A percentile compares a stretch with the other conserved stretches of the same genome.
These are phyloP conservation scores for Mimachlamys varia DNA, from an alignment of 2,888 invertebrate genomes.

Conservation along the genomic window DNA sequence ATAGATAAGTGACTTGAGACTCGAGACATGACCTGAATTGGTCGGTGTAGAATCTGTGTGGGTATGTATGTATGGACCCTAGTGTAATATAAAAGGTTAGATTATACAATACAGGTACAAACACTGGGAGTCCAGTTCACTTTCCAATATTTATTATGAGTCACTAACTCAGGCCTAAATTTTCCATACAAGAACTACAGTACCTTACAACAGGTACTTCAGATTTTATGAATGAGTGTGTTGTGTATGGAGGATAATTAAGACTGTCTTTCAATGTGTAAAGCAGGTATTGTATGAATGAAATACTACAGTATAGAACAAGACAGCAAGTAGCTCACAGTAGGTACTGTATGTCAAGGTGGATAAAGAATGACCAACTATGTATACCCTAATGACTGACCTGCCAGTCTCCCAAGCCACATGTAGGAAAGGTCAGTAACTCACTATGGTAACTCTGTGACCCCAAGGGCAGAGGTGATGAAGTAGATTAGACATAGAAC, in stretches of 20 bases:
- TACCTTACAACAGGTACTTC: background rate
- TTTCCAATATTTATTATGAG: background rate
- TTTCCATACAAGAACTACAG: background rate
- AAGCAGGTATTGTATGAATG: background rate
- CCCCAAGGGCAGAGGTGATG: background rate
- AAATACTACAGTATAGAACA: background rate
- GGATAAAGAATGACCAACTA: too few species aligned
- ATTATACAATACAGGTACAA: background rate
- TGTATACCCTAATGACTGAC: background rate
- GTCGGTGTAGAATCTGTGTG: background rate
- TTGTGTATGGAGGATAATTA: background rate
- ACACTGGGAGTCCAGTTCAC: background rate
- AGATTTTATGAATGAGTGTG: background rate
- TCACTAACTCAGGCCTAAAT: background rate
- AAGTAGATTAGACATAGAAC: conserved; percentile 11
- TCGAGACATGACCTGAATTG: conserved; percentile 17
- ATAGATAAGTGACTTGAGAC: conserved; percentile 15
- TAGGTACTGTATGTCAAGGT: background rate
- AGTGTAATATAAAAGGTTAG: background rate
- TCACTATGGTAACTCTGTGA: conserved; percentile 31
- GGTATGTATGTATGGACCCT: background rate
- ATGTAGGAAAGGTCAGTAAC: background rate
- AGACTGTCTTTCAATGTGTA: background rate
- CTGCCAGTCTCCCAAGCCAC: background rate
- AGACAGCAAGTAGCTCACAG: background rate